Conservation (phyloP, 2,888 invertebrate species). For the Baccha elongata region DNA sequence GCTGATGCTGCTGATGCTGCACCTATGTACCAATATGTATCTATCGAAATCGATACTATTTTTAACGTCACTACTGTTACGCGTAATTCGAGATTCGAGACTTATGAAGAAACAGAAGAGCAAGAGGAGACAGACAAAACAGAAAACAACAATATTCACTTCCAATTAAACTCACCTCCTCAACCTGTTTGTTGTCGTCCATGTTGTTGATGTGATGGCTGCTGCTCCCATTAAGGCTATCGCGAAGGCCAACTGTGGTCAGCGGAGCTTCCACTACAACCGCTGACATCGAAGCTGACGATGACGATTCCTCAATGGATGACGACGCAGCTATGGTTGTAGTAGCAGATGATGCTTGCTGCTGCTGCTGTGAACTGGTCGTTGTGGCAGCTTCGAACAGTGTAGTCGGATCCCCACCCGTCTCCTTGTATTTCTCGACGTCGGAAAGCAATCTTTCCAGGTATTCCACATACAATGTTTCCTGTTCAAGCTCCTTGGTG, state of each 20-base stretch:
- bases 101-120: not conserved
- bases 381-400: conserved; percentile 81
- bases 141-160: conserved; percentile 17
- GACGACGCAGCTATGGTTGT: conserved; percentile 54
- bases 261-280: conserved; percentile 47
- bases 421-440: conserved; percentile 91
- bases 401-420: conserved; percentile 82
- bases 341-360: conserved; percentile 62
- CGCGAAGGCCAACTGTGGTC: conserved; percentile 70
- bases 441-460: conserved; percentile 92
- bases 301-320: conserved; percentile 58
- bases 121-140: conserved; percentile 14
- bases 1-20: conserved; percentile 47
- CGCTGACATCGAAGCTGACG: conserved; percentile 9
- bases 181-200: conserved; percentile 75
- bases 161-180: conserved; percentile 73
- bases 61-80: conserved; percentile 54
- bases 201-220: conserved; percentile 54
- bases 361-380: conserved; percentile 63
- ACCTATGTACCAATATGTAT: too few relatives aligned
- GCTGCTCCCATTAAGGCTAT: conserved; percentile 67
- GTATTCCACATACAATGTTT: conserved; percentile 95
- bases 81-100: conserved; percentile 36
- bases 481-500: conserved; percentile 93
- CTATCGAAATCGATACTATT: conserved; percentile 51